phyloP scores from a whole-genome alignment of 2,888 invertebrate species.

The Nemotelus nigrinus region DNA sequence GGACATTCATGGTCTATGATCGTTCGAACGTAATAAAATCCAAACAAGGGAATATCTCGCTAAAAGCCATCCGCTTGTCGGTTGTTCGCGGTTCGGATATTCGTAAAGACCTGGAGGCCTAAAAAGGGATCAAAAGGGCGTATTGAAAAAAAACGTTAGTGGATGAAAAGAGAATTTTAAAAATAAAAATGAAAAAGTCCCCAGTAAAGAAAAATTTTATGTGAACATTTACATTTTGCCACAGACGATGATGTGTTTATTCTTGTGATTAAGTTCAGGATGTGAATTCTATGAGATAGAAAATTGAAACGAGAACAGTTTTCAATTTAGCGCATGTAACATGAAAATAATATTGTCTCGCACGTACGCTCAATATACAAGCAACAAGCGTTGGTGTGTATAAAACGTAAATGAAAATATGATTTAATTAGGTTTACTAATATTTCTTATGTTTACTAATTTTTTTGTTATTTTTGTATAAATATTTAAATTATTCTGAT shows the following conservation, averaged over 20 bases:
- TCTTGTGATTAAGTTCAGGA: not conserved
- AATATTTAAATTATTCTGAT: no score
- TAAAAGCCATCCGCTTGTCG: no score
- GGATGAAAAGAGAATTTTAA: not conserved
- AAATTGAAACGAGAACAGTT: not conserved
- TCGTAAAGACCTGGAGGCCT: not conserved
- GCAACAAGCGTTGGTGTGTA: no score
- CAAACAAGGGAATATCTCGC: not conserved
- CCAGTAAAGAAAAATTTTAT: not conserved
- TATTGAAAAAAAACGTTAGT: not conserved
- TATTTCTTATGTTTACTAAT: no score
- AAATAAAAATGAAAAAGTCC: slow-evolving; percentile 5
- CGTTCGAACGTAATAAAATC: slow-evolving; percentile 8
- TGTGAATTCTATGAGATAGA: slow-evolving; percentile 11
- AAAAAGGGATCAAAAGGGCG: not conserved
- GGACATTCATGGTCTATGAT: slow-evolving; percentile 1
- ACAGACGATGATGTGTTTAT: slow-evolving; percentile 16
- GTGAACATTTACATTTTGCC: slow-evolving; percentile 5
- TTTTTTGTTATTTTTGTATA: no score
- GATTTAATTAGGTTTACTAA: no score
- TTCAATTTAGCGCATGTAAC: not conserved
- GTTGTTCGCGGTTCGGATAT: no score
- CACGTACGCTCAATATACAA: no score
- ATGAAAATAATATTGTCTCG: not conserved
- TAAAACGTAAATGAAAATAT: no score